Base-by-base conservation (phyloP, 2,797 vertebrate genomes). In the Tauraco hartlaubi region DNA sequence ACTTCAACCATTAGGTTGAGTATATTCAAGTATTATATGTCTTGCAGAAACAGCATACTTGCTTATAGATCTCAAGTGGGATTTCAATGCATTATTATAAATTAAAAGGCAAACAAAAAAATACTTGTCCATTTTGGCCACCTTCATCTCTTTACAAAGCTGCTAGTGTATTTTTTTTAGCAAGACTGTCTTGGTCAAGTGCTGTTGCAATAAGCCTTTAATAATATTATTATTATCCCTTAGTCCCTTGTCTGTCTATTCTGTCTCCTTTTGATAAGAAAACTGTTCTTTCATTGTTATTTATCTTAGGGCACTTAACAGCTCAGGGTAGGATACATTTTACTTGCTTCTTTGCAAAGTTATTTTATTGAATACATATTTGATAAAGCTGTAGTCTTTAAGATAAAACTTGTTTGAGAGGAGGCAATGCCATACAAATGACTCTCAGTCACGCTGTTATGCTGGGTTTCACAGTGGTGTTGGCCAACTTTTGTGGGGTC, bases 181-280 rank as follows among this genome's bases (percentile, higher is more conserved):
- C 13, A 72, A 54, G 15, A 5, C 11, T 46, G 9, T 14, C 15
- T 68, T 74, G 37, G 12, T 25, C 26, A 62, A 80, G 15, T 58
- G 64, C 13, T 85, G 23, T 29, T 83, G 16, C 28, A 72, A 7
- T 48, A 79, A 44, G 25, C 12, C 22, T 79, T 56, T 56, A 76
- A n/a, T 48, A 59, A 9, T 67, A 28, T n/a, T 56, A 6, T 41
- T 46, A 59, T 41, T 46, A 61, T 29, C 4, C 21, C 8, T 64
- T 82, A 39, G 13, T 35, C 46, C 11, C 5, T 31, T 75, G 43
- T n/a, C 54, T 81, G 14, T 76, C 39, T 15, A 8, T 85, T 83
- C 21, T 44, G 6, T 58, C 61, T 68, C 15, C 14, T 82, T 90
- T 88, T 85, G n/a, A 51, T 61, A 77, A 80, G 64, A 92, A 86